These are phyloP conservation scores for Hemiscyllium ocellatum DNA, from an alignment of 2,113 vertebrate species.

Conservation along the genomic window DNA sequence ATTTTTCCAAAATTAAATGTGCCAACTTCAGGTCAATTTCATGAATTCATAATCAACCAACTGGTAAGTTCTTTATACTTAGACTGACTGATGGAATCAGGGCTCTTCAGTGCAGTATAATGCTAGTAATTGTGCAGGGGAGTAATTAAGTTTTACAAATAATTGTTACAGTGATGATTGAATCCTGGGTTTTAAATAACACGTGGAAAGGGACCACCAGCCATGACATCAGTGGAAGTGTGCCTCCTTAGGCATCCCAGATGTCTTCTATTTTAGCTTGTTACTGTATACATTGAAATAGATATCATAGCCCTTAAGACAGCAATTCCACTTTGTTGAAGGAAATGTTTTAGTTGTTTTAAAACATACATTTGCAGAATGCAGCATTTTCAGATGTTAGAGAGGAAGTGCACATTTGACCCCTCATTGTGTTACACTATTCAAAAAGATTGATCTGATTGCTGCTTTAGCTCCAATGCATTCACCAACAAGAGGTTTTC, in stretches of 20 bases:
- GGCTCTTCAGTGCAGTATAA: not conserved
- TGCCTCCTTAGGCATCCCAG: not conserved
- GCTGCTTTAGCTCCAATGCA: not conserved
- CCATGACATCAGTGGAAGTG: not conserved
- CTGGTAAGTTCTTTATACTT: not conserved
- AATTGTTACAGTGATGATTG: not conserved
- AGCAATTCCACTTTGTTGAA: not conserved
- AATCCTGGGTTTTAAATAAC: not conserved
- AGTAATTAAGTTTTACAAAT: slow-evolving; percentile 16
- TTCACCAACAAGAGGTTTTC: not conserved
- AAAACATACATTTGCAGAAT: not conserved
- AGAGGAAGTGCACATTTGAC: too few relatives aligned
- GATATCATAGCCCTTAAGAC: not conserved
- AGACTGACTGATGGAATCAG: not conserved
- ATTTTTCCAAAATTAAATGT: slow-evolving; percentile 12
- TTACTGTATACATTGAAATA: not conserved
- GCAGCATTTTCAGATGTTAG: not conserved
- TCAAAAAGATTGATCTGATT: too few relatives aligned
- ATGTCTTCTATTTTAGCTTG: not conserved
- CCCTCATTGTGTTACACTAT: too few relatives aligned
- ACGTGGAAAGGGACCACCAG: not conserved
- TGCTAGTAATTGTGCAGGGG: not conserved
- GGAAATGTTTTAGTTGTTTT: not conserved
- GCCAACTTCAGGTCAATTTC: slow-evolving; percentile 20
- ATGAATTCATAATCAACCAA: slow-evolving; percentile 23